Conservation (phyloP, 2,797 vertebrate species). For the Apogon talboti region DNA sequence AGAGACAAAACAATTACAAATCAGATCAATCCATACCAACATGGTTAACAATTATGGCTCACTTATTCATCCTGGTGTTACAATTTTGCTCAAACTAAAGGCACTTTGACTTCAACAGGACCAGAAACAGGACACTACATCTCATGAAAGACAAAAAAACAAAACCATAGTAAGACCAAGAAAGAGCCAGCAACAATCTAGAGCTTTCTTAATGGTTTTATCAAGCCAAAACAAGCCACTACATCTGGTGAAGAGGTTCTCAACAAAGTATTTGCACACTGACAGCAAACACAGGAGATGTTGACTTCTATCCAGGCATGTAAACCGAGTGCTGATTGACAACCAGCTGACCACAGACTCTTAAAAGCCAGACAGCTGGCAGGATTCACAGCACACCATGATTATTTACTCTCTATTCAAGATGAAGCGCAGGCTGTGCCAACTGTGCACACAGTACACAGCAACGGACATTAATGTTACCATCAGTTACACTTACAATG, state of each 20-base stretch:
- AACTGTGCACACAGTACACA: neutral
- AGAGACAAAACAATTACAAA: too few relatives aligned
- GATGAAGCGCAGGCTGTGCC: neutral
- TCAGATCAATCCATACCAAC: too few relatives aligned
- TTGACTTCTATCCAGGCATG: slow-evolving; percentile 11
- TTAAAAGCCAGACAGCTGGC: slow-evolving; percentile 19
- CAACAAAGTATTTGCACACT: neutral
- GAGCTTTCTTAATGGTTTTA: too few relatives aligned
- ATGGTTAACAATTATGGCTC: too few relatives aligned
- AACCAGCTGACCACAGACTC: slow-evolving; percentile 9
- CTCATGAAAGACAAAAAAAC: too few relatives aligned
- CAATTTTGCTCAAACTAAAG: too few relatives aligned
- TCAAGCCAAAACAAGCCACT: neutral
- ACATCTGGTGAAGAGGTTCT: slow-evolving; percentile 1
- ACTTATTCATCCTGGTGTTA: too few relatives aligned
- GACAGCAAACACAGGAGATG: neutral
- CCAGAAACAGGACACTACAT: too few relatives aligned
- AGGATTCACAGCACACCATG: slow-evolving; percentile 4
- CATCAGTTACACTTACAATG: slow-evolving; percentile 5
- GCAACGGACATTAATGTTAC: neutral
- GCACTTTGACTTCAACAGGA: too few relatives aligned
- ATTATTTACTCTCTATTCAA: slow-evolving; percentile 26
- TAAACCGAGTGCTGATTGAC: slow-evolving; percentile 8
- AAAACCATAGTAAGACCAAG: too few relatives aligned
- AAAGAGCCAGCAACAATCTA: too few relatives aligned